Evolutionary conservation across 53 echinoderm and acorn worm genomes (phyloP), one percentile per base, ranked within the genome.

Genomic region (Zoroaster sp.): DNA sequence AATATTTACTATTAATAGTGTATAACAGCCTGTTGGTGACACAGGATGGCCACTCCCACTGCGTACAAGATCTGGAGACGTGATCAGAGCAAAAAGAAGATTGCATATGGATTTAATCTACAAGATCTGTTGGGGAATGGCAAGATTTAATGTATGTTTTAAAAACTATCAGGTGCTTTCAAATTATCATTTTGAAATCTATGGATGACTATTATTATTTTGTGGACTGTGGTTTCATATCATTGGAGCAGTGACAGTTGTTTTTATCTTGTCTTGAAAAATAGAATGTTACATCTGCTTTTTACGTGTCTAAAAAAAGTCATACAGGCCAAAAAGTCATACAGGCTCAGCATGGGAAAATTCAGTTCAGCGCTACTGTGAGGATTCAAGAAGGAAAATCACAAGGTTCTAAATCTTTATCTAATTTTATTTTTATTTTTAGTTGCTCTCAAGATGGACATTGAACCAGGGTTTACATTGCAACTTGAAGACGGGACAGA

Each of bases 401-500:
- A n/a, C n/a, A n/a, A n/a, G n/a, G n/a, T n/a, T n/a, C n/a, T n/a
- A n/a, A n/a, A n/a, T n/a, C n/a, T n/a, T n/a, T 45, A 9, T 45
- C 1, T 45, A 45, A 14, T 45, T 45, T 2, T 45, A 17, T 47
- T 51, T 17, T 51, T 51, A 4, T 15, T 51, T 51, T 51, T 17
- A 68, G 68, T 34, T 68, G 34, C 68, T 68, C 68, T 68, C 31
- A 68, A 68, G 33, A n/a, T 72, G 72, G 7, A 40, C 72, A 72
- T 72, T 4, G 21, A 40, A 74, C 74, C 74, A 33, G 35, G 74
- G 13, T 74, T 36, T 12, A 74, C n/a, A 37, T 39, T 74, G 8
- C 44, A 74, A 39, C 40, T 74, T 12, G 74, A 37, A 39, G 74
- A 74, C 20, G 74, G 74, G 38, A 74, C 74, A 18, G 74, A 74